Evolutionary conservation across 2,888 invertebrate species (phyloP), one percentile per base, ranked within the genome.

Genomic region (Limnephilus lunatus): DNA sequence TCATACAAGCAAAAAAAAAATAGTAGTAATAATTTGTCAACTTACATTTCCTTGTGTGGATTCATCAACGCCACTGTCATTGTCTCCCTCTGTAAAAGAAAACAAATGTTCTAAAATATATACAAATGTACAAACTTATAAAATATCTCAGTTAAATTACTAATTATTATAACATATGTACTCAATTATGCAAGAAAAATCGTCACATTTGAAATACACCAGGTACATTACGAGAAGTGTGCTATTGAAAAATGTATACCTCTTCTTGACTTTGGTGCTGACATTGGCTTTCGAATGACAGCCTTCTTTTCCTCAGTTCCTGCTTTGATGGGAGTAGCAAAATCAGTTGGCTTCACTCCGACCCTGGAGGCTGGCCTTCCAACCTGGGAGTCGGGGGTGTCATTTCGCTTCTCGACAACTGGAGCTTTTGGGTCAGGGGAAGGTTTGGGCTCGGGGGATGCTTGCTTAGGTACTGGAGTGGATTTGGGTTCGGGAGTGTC

Each of bases 61-160:
- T 95, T 98, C 98, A 95, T 98, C 98, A 53, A 98, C 98, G 85
- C 98, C 98, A 94, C 98, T 98, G 94, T 98, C 98, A 94, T 98
- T 98, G 95, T 98, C 98, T 81, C 98, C 97, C 96, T 98, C 98
- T 98, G 97, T 94, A 96, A 96, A 90, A 90, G 11, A 82, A 81
- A 92, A 92, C 19, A 81, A 81, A 68, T 35, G n/a, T 87, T 30
- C 3, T 86, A 86, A 48, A 30, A 39, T 86, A 86, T 11, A 30
- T 48, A 14, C 44, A 30, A 7, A n/a, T 39, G 25, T 14, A 85
- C 7, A 35, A 85, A 44, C 85, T 39, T 85, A 39, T 48, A 80
- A 86, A 89, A 91, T 39, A 90, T 85, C 85, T 19, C 15, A 53
- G 53, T 53, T 19, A 19, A 53, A 53, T 5, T 81, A 81, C 12